A percentile compares a stretch with the other conserved stretches of the same genome.
Evolutionary conservation across 2,888 invertebrate genomes (phyloP).

Genomic region (Thymelicus acteon): DNA sequence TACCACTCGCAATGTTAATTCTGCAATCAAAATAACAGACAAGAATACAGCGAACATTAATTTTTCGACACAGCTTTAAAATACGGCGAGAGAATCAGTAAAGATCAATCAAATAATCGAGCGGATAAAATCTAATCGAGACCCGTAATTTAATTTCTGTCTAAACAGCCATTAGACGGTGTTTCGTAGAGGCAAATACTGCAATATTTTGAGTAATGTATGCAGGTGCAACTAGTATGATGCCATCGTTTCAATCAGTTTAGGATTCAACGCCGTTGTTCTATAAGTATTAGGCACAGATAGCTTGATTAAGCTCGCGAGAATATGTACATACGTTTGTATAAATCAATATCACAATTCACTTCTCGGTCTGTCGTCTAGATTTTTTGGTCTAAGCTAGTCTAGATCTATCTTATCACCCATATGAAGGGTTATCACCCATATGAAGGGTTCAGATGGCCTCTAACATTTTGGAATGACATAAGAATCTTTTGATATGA

Average conservation of each 20-base stretch:
- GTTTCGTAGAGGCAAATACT: conserved; percentile 19
- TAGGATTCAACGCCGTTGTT: conserved; percentile 11
- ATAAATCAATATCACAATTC: background rate
- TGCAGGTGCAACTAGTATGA: conserved; percentile 22
- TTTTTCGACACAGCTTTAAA: conserved; percentile 32
- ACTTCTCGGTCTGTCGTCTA: no score
- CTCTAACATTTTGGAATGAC: no score
- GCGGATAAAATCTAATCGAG: conserved; percentile 28
- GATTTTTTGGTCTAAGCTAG: no score
- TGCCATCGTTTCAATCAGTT: conserved; percentile 6
- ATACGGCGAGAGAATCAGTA: conserved; percentile 23
- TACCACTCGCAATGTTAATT: conserved; percentile 18
- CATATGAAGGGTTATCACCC: no score
- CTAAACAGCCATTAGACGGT: conserved; percentile 16
- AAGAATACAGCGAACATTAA: conserved; percentile 28
- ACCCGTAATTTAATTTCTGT: conserved; percentile 27
- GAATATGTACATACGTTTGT: background rate
- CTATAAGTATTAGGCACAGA: background rate
- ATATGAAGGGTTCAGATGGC: no score
- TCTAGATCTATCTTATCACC: no score
- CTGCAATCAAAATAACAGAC: conserved; percentile 33
- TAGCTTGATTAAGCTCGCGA: background rate
- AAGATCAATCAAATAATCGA: conserved; percentile 25
- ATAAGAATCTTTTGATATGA: no score
- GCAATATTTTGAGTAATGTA: conserved; percentile 20